These are phyloP conservation scores for Myathropa florea DNA, from an alignment of 2,888 invertebrate species.

Conservation along the genomic window DNA sequence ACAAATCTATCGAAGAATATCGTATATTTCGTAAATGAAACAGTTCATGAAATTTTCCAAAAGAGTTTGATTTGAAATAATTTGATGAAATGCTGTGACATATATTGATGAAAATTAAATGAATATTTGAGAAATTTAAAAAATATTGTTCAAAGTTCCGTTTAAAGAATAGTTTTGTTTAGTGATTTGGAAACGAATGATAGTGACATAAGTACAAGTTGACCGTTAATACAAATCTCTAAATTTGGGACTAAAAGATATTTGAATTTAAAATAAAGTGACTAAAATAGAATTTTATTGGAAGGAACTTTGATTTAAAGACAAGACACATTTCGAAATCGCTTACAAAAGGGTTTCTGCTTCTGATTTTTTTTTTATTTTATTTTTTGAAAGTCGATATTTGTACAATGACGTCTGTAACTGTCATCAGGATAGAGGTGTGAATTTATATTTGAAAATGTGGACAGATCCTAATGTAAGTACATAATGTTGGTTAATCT, in stretches of 20 bases:
- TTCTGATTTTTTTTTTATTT: background rate
- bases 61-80: constrained; percentile 30
- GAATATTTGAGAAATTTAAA: background rate
- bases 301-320: background rate
- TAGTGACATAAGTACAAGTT: constrained; percentile 58
- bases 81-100: constrained; percentile 31
- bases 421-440: constrained; percentile 69
- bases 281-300: constrained; percentile 11
- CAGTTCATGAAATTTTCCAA: constrained; percentile 31
- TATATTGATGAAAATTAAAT: constrained; percentile 23
- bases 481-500: constrained; percentile 10
- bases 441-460: constrained; percentile 68
- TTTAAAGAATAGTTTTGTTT: background rate
- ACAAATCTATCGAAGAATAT: constrained; percentile 45
- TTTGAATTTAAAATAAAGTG: constrained; percentile 3
- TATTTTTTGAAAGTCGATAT: background rate
- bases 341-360: background rate
- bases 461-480: constrained; percentile 71
- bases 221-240: constrained; percentile 50
- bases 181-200: constrained; percentile 25
- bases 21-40: constrained; percentile 56
- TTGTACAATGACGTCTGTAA: constrained; percentile 62
- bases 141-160: background rate
- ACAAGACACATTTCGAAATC: background rate
- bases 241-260: constrained; percentile 16